These are phyloP conservation scores for Gadus chalcogrammus DNA, from an alignment of 2,113 vertebrate species.

Conservation along the genomic window DNA sequence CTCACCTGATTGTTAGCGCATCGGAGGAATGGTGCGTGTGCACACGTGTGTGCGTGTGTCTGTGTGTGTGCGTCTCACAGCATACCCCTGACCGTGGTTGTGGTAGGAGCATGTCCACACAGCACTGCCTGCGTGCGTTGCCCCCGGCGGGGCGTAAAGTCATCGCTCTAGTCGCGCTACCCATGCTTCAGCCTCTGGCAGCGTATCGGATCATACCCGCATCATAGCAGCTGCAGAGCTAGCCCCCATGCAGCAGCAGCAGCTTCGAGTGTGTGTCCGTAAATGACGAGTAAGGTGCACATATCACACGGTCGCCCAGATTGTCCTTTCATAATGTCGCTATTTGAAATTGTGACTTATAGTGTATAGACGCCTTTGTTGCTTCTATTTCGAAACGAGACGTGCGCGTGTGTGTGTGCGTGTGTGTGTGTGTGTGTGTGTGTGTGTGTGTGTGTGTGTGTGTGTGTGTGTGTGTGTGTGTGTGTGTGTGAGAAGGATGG, in stretches of 20 bases:
- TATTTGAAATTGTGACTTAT: conserved; percentile 19
- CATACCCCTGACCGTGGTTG: too few relatives aligned
- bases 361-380: not conserved
- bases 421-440: conserved; percentile 20
- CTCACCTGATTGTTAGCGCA: conserved; percentile 33
- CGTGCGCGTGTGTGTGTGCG: conserved; percentile 12
- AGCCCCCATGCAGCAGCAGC: too few relatives aligned
- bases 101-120: conserved; percentile 51
- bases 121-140: conserved; percentile 34
- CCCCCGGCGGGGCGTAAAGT: conserved; percentile 40
- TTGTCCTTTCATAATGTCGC: not conserved
- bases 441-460: not conserved
- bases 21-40: conserved; percentile 50
- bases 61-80: too few relatives aligned
- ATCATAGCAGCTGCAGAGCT: too few relatives aligned
- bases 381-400: conserved; percentile 6
- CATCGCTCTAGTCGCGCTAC: conserved; percentile 34
- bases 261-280: too few relatives aligned
- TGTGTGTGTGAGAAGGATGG: conserved; percentile 35
- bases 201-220: too few relatives aligned
- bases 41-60: too few relatives aligned
- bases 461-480: conserved; percentile 8
- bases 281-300: too few relatives aligned
- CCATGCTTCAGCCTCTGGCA: conserved; percentile 41
- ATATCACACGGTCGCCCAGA: too few relatives aligned